A percentile compares a stretch with the other conserved stretches of the same genome.
Conservation (phyloP, 1,140 invertebrate species). For the Panulirus ornatus region DNA sequence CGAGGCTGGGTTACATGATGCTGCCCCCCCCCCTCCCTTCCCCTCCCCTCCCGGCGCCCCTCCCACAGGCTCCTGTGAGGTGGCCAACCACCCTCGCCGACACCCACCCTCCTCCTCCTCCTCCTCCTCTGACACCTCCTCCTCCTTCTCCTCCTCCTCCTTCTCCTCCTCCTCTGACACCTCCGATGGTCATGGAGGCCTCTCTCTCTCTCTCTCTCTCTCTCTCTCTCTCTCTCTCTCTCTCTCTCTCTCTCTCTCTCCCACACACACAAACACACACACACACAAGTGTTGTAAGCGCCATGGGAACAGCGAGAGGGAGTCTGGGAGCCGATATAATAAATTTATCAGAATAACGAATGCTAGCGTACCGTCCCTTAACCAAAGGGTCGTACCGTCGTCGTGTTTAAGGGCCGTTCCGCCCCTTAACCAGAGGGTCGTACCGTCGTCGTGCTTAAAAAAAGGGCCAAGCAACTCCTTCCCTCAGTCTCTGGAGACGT, state of each 20-base stretch:
- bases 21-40: neutral
- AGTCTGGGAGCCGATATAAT: no score
- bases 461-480: no score
- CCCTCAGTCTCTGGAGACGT: no score
- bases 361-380: no score
- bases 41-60: neutral
- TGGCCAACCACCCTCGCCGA: neutral
- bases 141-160: neutral
- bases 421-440: no score
- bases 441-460: no score
- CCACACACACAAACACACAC: neutral
- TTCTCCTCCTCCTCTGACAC: neutral
- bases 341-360: no score
- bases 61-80: no score
- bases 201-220: neutral
- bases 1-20: no score
- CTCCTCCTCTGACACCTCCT: neutral
- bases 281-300: neutral
- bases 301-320: neutral
- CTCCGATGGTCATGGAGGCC: neutral
- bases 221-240: neutral
- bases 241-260: neutral
- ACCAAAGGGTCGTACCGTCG: no score
- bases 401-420: no score
- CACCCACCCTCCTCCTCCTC: neutral